Conservation (phyloP, 1,140 invertebrate genomes). For the Xylocopa sonorina region DNA sequence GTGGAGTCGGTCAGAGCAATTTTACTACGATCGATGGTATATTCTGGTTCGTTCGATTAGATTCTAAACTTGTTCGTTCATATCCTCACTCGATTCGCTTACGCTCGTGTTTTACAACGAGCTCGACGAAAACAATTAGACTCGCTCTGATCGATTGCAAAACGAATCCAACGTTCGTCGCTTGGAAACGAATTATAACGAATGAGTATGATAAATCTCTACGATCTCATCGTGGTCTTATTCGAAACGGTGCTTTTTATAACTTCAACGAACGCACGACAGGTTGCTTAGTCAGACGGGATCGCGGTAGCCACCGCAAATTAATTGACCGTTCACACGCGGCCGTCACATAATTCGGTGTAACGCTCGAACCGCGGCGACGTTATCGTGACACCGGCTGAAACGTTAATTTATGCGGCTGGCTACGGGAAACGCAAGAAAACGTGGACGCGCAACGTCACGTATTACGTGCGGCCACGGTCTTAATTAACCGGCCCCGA, state of each 20-base stretch:
- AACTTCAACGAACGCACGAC: neutral
- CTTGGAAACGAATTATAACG: neutral
- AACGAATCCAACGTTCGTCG: too few species aligned
- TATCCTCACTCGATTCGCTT: too few species aligned
- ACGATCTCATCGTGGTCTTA: too few species aligned
- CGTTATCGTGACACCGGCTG: conserved; percentile 39
- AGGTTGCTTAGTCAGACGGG: neutral
- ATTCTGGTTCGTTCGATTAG: too few species aligned
- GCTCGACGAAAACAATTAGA: too few species aligned
- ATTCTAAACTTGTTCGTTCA: neutral
- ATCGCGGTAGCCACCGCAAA: conserved; percentile 11
- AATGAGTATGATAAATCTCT: neutral
- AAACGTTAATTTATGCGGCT: conserved; percentile 44
- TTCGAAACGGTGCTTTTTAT: conserved; percentile 20
- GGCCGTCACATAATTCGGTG: conserved; percentile 43
- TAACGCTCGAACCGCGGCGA: conserved; percentile 25
- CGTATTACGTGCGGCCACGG: conserved; percentile 6
- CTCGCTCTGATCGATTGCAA: too few species aligned
- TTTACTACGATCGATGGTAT: neutral
- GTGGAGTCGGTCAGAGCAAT: neutral
- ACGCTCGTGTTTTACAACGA: too few species aligned
- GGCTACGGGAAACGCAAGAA: conserved; percentile 34
- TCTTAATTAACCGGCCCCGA: conserved; percentile 42
- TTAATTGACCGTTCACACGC: conserved; percentile 38
- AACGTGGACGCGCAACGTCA: conserved; percentile 22